Evolutionary conservation across 2,888 invertebrate species (phyloP), one percentile per base, ranked within the genome.

Genomic region (Sphinx pinastri): DNA sequence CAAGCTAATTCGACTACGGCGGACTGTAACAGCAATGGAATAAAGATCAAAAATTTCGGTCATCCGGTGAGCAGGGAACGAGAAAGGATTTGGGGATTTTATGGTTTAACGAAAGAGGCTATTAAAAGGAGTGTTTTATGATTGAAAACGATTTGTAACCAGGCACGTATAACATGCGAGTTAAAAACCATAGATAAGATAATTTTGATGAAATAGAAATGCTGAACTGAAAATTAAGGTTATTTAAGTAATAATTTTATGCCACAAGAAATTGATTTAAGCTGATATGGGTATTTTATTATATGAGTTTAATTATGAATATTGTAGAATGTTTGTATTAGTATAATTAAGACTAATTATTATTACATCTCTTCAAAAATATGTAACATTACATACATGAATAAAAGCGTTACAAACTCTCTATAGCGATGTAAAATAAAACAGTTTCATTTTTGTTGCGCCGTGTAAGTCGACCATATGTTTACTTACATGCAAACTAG

Each of bases 81-180:
- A 52, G 10, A 47, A 69, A 60, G 52, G 52, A 52, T 69, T 69
- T 63, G 52, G 75, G 75, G 73, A 79, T 84, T 88, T 89, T 88
- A 90, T 82, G 81, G 77, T 76, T 78, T 73, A 57, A 51, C 49
- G 80, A 82, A 86, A 86, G 86, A 86, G 81, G 78, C 83, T 84
- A 88, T 89, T 85, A 88, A 83, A 81, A 80, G 79, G 76, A 76
- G 72, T 79, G 84, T 85, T 88, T 88, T 88, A 89, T 84, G 80
- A 73, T 75, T 72, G 77, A 72, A 71, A 70, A 74, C 73, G 80
- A 77, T 79, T 79, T 80, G 81, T 77, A 73, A 77, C 72, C 75
- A 71, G 73, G 70, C 73, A 71, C 74, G 58, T 77, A 72, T 74
- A 73, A 75, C 73, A 72, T 63, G 67, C 73, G 73, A 57, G 59